These are phyloP conservation scores for Luehdorfia chinensis DNA, from an alignment of 1,140 invertebrate genomes.

Conservation along the genomic window DNA sequence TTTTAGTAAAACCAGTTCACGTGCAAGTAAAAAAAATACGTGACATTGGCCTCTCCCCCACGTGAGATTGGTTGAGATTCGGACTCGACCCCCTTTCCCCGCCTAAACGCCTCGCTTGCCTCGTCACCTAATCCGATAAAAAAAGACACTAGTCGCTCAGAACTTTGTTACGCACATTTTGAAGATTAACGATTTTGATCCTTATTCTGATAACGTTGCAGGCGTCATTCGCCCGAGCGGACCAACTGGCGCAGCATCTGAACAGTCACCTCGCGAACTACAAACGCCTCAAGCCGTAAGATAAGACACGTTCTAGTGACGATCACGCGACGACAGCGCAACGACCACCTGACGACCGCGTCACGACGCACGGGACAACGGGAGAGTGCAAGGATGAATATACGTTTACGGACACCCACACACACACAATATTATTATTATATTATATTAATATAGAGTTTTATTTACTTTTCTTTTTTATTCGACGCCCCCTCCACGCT, in stretches of 20 bases:
- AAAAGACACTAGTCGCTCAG: too few relatives aligned
- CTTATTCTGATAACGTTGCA: slow-evolving; percentile 23
- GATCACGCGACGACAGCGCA: neutral
- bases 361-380: slow-evolving; percentile 13
- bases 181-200: too few relatives aligned
- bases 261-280: slow-evolving; percentile 75
- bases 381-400: slow-evolving; percentile 36
- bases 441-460: slow-evolving; percentile 66
- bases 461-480: slow-evolving; percentile 47
- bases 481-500: slow-evolving; percentile 10
- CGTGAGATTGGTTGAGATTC: too few relatives aligned
- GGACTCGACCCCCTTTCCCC: too few relatives aligned
- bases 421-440: slow-evolving; percentile 40
- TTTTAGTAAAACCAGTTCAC: too few relatives aligned
- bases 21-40: too few relatives aligned
- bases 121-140: too few relatives aligned
- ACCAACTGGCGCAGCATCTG: slow-evolving; percentile 60
- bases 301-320: neutral
- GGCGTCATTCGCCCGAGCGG: slow-evolving; percentile 53
- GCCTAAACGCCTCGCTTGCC: too few relatives aligned
- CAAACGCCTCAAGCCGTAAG: slow-evolving; percentile 65
- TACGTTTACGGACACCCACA: slow-evolving; percentile 29
- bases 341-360: neutral
- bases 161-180: too few relatives aligned
- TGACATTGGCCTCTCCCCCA: too few relatives aligned